Conservation (phyloP, 2,888 invertebrate genomes). For the Dusona sp. region DNA sequence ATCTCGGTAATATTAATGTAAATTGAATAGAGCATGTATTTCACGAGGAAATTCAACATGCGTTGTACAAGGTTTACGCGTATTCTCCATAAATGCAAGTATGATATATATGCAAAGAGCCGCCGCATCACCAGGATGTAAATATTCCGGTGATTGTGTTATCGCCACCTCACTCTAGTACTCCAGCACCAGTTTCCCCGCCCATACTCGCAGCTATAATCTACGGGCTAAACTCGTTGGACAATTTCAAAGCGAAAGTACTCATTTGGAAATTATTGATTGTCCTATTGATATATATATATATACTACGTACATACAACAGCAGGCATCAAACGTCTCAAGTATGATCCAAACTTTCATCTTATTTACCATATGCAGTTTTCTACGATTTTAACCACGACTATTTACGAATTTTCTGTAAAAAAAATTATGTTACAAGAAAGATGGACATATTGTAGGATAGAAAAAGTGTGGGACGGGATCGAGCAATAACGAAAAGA, state of each 20-base stretch:
- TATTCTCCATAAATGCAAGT: neutral
- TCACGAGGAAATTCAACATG: conserved; percentile 21
- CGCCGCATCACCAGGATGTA: conserved; percentile 55
- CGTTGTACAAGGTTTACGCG: conserved; percentile 3
- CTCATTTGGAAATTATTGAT: conserved; percentile 8
- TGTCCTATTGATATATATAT: neutral
- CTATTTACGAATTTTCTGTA: too few relatives aligned
- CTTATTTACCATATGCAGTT: too few relatives aligned
- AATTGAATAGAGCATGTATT: neutral
- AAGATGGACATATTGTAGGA: too few relatives aligned
- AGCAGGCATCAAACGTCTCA: neutral
- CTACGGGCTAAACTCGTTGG: conserved; percentile 16
- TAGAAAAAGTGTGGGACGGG: too few relatives aligned
- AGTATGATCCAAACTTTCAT: neutral
- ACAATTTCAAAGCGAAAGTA: neutral
- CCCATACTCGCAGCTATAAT: neutral
- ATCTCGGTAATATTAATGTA: conserved; percentile 7
- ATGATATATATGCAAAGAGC: neutral
- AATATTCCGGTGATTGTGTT: conserved; percentile 66
- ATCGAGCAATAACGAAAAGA: too few relatives aligned
- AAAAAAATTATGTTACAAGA: too few relatives aligned
- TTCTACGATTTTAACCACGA: neutral
- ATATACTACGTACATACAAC: neutral
- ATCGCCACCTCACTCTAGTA: conserved; percentile 48
- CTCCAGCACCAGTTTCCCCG: neutral